Evolutionary conservation across 2,113 vertebrate species (phyloP).

Genomic region (Myotis davidii): DNA sequence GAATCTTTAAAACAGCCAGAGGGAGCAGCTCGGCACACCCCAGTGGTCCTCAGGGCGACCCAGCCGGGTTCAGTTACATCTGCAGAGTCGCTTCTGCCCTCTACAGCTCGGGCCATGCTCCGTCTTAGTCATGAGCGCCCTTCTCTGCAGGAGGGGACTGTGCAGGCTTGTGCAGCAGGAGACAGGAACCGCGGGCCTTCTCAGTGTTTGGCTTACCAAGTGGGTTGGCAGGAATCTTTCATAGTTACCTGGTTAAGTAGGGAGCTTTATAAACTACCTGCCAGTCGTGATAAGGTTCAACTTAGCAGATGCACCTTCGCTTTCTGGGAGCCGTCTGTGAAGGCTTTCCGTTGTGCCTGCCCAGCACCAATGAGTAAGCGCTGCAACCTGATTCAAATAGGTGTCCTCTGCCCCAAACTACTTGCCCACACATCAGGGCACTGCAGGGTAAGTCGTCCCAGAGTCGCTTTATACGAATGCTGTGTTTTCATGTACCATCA

Average conservation of each 20-base stretch:
- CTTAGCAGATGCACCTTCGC: neutral
- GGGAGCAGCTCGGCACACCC: neutral
- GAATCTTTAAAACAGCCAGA: neutral
- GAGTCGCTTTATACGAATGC: neutral
- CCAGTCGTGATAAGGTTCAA: neutral
- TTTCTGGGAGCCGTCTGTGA: neutral
- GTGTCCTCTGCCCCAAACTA: neutral
- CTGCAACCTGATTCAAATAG: neutral
- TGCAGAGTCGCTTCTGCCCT: neutral
- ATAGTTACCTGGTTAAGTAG: neutral
- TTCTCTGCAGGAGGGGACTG: neutral
- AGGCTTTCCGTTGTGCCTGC: neutral
- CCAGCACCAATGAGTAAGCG: neutral
- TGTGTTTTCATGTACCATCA: neutral
- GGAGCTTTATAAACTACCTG: neutral
- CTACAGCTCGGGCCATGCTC: neutral
- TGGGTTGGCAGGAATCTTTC: neutral
- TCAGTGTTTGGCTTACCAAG: neutral
- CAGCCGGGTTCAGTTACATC: neutral
- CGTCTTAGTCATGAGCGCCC: fast-evolving
- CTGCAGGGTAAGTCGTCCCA: neutral
- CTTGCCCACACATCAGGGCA: neutral
- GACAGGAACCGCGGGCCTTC: neutral
- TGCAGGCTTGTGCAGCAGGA: neutral
- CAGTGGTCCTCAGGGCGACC: neutral